These are phyloP conservation scores for Sus cebifrons DNA, from an alignment of 2,797 vertebrate species.

Conservation along the genomic window DNA sequence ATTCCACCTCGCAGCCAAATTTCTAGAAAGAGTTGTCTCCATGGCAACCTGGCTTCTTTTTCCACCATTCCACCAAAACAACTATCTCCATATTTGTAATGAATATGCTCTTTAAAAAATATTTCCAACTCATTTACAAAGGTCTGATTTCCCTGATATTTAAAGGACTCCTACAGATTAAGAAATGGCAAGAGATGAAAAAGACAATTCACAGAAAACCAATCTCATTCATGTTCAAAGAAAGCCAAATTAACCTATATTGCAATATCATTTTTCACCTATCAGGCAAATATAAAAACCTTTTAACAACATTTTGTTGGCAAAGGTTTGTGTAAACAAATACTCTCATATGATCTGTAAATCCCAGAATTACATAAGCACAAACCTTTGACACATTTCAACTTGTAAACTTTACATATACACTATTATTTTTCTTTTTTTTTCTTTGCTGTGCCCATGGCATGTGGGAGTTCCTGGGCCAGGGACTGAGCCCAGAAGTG, in stretches of 20 bases:
- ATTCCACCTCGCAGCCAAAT: constrained; percentile 11
- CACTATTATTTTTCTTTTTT: not conserved
- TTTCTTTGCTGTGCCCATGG: no score
- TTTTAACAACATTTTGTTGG: not conserved
- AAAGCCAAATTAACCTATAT: constrained; percentile 15
- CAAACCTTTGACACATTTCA: constrained; percentile 30
- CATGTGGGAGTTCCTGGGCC: no score
- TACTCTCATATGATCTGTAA: constrained; percentile 35
- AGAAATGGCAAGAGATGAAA: constrained; percentile 26
- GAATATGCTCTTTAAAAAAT: constrained; percentile 51
- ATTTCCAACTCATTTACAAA: constrained; percentile 66
- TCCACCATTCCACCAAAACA: constrained; percentile 50
- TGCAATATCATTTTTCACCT: not conserved
- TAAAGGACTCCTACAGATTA: constrained; percentile 21
- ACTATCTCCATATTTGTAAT: constrained; percentile 27
- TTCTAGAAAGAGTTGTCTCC: constrained; percentile 73
- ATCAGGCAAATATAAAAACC: constrained; percentile 29
- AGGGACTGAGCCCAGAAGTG: no score
- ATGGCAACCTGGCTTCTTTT: constrained; percentile 61
- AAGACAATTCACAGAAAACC: constrained; percentile 49
- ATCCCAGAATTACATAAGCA: constrained; percentile 40
- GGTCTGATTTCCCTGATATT: constrained; percentile 31
- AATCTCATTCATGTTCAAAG: not conserved
- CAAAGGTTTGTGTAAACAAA: not conserved
- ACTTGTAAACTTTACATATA: constrained; percentile 35